Percentiles rank a stretch among this genome's conserved stretches.
Conservation (phyloP, 2,113 vertebrate species). For the Etheostoma cragini region DNA sequence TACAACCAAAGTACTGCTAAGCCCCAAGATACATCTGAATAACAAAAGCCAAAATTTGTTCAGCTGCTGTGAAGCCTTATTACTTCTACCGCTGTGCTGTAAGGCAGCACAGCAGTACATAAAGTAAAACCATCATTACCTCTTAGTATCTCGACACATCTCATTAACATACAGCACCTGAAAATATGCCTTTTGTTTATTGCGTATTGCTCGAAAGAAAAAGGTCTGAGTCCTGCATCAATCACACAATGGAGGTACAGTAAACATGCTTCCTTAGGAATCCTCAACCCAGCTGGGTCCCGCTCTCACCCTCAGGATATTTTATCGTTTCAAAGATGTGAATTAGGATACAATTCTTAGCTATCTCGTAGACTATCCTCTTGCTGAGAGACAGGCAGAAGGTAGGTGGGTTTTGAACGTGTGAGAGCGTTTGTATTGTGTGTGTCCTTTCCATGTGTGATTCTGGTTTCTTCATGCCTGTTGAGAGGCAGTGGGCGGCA, state of each 20-base stretch:
- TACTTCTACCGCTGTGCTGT: neutral
- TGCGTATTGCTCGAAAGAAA: neutral
- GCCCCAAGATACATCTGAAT: conserved; percentile 1
- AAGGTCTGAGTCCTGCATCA: conserved; percentile 20
- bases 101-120: conserved; percentile 23
- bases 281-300: conserved; percentile 51
- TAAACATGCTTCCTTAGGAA: conserved; percentile 41
- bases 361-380: conserved; percentile 46
- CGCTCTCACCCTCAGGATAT: conserved; percentile 25
- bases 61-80: conserved; percentile 14
- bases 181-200: conserved; percentile 3
- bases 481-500: conserved; percentile 79
- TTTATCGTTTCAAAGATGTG: conserved; percentile 51
- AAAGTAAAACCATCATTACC: conserved; percentile 17
- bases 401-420: conserved; percentile 77
- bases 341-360: conserved; percentile 57
- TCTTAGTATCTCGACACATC: neutral
- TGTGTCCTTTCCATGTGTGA: conserved; percentile 63
- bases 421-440: conserved; percentile 69
- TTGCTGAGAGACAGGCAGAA: conserved; percentile 72
- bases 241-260: conserved; percentile 32
- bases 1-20: neutral
- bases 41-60: conserved; percentile 5
- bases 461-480: conserved; percentile 71
- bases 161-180: conserved; percentile 21